Conservation (phyloP, 2,113 vertebrate species). For the Hemichromis elongatus region DNA sequence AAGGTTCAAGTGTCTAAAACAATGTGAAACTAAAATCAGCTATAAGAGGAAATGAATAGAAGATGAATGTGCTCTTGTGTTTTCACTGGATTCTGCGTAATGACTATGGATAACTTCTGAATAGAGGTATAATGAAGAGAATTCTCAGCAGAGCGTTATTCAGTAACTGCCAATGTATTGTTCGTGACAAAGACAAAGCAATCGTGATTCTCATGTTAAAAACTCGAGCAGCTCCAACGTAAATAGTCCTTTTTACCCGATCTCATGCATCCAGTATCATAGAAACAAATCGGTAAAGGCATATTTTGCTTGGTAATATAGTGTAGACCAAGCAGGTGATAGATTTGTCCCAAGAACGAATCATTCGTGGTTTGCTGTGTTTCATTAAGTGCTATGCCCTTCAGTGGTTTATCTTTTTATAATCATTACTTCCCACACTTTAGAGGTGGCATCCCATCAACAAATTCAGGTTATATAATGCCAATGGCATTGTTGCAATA, state of each 20-base stretch:
- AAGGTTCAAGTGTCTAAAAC: neutral
- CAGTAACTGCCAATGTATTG: neutral
- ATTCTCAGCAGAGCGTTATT: neutral
- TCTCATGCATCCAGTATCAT: neutral
- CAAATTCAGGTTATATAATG: neutral
- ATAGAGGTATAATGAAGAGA: neutral
- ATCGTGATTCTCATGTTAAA: neutral
- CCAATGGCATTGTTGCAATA: neutral
- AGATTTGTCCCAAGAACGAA: neutral
- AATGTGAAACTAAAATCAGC: slow-evolving; percentile 5
- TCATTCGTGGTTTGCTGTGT: neutral
- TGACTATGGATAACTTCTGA: neutral
- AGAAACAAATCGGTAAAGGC: neutral
- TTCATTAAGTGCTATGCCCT: neutral
- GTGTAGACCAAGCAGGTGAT: neutral
- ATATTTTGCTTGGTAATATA: neutral
- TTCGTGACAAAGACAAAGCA: neutral
- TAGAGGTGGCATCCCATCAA: neutral
- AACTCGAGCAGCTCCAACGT: neutral
- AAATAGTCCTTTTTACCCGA: neutral
- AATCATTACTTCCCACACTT: neutral
- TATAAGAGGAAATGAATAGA: neutral
- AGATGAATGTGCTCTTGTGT: neutral
- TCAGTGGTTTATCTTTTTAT: neutral
- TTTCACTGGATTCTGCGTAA: neutral